Evolutionary conservation across 2,888 invertebrate species (phyloP).

Genomic region (Nasonia oneida): DNA sequence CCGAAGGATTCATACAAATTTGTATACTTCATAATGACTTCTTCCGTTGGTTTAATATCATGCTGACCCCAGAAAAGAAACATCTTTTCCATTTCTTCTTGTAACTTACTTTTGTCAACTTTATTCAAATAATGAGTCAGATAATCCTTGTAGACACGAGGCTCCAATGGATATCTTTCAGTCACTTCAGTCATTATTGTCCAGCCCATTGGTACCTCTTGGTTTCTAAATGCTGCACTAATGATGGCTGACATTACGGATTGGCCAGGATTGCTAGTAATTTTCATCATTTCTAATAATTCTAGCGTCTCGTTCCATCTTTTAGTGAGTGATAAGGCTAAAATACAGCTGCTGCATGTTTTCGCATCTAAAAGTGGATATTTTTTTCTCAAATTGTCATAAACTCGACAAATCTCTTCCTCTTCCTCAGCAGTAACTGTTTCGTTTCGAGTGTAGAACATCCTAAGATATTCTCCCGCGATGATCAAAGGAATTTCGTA

Average conservation of each 20-base stretch:
- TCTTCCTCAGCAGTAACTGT: conserved; percentile 80
- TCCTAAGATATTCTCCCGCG: conserved; percentile 83
- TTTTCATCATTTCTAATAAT: conserved; percentile 82
- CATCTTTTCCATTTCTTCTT: conserved; percentile 81
- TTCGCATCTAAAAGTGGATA: conserved; percentile 82
- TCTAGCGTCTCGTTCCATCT: conserved; percentile 84
- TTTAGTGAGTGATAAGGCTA: conserved; percentile 83
- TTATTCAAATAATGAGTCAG: conserved; percentile 79
- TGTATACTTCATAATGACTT: conserved; percentile 74
- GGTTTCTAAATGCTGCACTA: conserved; percentile 82
- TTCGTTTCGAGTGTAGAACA: conserved; percentile 68
- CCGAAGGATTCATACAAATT: conserved; percentile 64
- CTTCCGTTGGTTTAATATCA: conserved; percentile 78
- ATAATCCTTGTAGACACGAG: conserved; percentile 81
- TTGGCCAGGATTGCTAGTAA: conserved; percentile 79
- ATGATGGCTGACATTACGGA: conserved; percentile 81
- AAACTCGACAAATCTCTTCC: conserved; percentile 81
- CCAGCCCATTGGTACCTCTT: conserved; percentile 83
- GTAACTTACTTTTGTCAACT: conserved; percentile 76
- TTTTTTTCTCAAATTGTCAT: conserved; percentile 79
- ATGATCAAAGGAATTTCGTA: conserved; percentile 82
- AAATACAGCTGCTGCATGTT: conserved; percentile 83
- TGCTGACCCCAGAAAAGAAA: conserved; percentile 81
- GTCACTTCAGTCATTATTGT: conserved; percentile 82
- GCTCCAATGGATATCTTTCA: conserved; percentile 76